Evolutionary conservation across 2,113 vertebrate genomes (phyloP).

Genomic region (Rhinopomastus cyanomelas): DNA sequence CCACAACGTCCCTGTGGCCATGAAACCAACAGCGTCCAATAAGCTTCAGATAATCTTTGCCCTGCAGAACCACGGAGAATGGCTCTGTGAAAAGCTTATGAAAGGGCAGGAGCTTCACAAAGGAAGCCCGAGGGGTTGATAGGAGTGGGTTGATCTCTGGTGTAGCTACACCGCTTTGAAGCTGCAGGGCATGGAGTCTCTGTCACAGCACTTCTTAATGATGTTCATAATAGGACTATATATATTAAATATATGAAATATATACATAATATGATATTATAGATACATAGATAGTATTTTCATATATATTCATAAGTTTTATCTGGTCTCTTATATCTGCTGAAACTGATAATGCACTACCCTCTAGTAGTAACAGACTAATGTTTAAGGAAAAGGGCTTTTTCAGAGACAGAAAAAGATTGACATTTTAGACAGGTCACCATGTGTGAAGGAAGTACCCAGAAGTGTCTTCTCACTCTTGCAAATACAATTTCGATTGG

Average conservation of each 20-base stretch:
- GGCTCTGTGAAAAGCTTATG: not conserved
- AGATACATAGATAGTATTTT: slow-evolving; percentile 17
- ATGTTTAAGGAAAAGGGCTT: not conserved
- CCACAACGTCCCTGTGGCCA: rapidly evolving
- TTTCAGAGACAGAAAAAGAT: not conserved
- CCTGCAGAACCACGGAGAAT: not conserved
- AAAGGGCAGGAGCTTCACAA: not conserved
- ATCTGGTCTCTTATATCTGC: not conserved
- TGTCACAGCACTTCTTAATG: not conserved
- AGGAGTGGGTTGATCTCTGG: not conserved
- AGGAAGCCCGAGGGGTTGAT: not conserved
- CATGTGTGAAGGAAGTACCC: not conserved
- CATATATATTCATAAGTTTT: not conserved
- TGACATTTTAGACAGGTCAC: not conserved
- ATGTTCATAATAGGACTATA: not conserved
- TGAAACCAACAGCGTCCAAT: not conserved
- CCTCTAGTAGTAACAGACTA: not conserved
- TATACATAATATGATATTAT: too few species aligned
- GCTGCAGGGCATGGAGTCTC: not conserved
- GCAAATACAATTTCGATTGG: not conserved
- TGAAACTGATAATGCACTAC: slow-evolving; percentile 5
- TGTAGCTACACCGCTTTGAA: not conserved
- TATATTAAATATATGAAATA: too few species aligned
- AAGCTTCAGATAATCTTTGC: not conserved
- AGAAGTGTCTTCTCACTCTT: not conserved